These are phyloP conservation scores for Intellagama lesueurii DNA, from an alignment of 2,797 vertebrate genomes.

Conservation along the genomic window DNA sequence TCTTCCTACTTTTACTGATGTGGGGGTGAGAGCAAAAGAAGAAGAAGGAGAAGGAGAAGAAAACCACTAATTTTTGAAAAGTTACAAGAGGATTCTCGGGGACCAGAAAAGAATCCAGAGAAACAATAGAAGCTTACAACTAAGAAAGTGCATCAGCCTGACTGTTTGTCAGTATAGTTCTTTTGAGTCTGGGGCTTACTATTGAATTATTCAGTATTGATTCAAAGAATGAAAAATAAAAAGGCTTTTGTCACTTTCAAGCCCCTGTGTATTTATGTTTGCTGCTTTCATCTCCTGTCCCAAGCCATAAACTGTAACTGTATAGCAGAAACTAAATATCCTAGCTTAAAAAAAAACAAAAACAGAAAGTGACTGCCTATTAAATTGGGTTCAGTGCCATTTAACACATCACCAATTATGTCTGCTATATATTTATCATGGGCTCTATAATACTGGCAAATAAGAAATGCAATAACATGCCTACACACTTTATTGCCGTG, in stretches of 20 bases:
- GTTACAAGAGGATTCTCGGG: not conserved
- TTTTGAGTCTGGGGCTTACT: slow-evolving; percentile 28
- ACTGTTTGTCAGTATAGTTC: not conserved
- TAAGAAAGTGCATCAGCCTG: not conserved
- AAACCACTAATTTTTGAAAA: not conserved
- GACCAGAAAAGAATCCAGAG: not conserved
- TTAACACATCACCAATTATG: slow-evolving; percentile 19
- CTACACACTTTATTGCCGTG: slow-evolving; percentile 22
- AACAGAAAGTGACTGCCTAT: not conserved
- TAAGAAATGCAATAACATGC: slow-evolving; percentile 1
- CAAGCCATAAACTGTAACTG: slow-evolving; percentile 11
- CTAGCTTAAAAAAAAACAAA: not conserved
- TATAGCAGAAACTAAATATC: not conserved
- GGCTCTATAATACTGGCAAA: slow-evolving; percentile 27
- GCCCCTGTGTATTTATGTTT: not conserved
- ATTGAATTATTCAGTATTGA: slow-evolving; percentile 47
- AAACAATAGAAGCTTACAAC: not conserved
- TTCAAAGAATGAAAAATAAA: slow-evolving; percentile 31
- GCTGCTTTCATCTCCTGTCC: not conserved
- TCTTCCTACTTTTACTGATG: not conserved
- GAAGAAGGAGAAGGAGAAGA: not conserved
- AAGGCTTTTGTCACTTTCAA: slow-evolving; percentile 46
- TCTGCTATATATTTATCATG: not conserved
- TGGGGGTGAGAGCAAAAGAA: not conserved
- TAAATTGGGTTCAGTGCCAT: slow-evolving; percentile 18